phyloP scores from a whole-genome alignment of 35 echinoderm and acorn worm genomes.

The Diadema setosum region DNA sequence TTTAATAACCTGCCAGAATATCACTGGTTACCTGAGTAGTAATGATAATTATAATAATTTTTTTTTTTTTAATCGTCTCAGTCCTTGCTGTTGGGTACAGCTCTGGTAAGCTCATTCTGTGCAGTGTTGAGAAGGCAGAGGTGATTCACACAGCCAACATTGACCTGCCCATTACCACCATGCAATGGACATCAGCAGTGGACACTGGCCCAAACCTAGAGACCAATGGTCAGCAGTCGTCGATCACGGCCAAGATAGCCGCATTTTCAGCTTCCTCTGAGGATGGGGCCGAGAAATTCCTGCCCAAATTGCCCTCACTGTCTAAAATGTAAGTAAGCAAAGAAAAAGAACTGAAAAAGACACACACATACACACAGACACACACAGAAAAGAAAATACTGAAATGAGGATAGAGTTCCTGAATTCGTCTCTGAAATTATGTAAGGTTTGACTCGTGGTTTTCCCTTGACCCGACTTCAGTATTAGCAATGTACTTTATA shows the following conservation, averaged over 20 bases:
- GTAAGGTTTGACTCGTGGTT: no score
- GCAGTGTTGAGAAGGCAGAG: constrained; percentile 88
- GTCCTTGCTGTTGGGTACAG: constrained; percentile 87
- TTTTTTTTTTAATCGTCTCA: no score
- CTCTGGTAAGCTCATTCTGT: constrained; percentile 69
- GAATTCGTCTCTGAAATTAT: no score
- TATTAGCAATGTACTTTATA: no score
- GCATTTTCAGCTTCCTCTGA: not conserved
- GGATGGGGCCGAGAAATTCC: constrained; percentile 62
- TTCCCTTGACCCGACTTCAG: no score
- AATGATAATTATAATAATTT: no score
- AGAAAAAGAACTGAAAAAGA: no score
- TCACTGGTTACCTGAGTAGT: no score
- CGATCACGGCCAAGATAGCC: not conserved
- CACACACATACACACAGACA: no score
- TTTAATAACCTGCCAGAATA: no score
- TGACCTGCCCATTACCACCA: constrained; percentile 37
- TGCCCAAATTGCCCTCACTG: constrained; percentile 79
- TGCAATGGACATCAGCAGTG: constrained; percentile 65
- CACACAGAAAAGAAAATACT: no score
- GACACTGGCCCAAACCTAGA: not conserved
- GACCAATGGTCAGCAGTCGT: not conserved
- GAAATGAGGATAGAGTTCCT: no score
- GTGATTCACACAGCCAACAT: constrained; percentile 56
- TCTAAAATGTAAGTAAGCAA: constrained; percentile 76